phyloP scores from a whole-genome alignment of 2,888 invertebrate genomes.

The Rhodophaea formosa region DNA sequence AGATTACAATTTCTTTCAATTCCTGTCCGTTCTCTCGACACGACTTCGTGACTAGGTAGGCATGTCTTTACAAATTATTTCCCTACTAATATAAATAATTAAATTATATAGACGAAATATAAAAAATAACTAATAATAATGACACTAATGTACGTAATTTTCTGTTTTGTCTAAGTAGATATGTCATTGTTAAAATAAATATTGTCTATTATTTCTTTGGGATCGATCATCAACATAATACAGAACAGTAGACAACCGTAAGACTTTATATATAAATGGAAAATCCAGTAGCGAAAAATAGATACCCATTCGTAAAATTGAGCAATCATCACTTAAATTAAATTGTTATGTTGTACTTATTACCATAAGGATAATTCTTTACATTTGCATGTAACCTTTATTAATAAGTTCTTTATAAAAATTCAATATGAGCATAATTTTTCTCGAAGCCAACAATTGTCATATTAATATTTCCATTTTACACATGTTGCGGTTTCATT shows the following conservation, averaged over 20 bases:
- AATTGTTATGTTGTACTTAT: constrained; percentile 68
- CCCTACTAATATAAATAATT: too few relatives aligned
- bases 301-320: constrained; percentile 65
- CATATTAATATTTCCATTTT: constrained; percentile 32
- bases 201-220: background rate
- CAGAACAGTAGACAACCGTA: constrained; percentile 1
- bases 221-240: background rate
- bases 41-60: constrained; percentile 27
- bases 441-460: constrained; percentile 34
- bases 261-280: constrained; percentile 18
- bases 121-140: too few relatives aligned
- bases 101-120: too few relatives aligned
- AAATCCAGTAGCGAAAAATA: constrained; percentile 33
- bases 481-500: constrained; percentile 40
- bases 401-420: constrained; percentile 21
- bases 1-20: constrained; percentile 51
- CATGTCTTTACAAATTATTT: constrained; percentile 27
- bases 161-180: background rate
- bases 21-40: constrained; percentile 56
- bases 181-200: background rate
- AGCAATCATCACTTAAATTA: constrained; percentile 73
- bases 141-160: background rate
- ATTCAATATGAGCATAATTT: constrained; percentile 25
- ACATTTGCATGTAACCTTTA: constrained; percentile 35
- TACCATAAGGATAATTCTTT: constrained; percentile 60